phyloP scores from a whole-genome alignment of 2,888 invertebrate species.

The Frankliniella fusca region DNA sequence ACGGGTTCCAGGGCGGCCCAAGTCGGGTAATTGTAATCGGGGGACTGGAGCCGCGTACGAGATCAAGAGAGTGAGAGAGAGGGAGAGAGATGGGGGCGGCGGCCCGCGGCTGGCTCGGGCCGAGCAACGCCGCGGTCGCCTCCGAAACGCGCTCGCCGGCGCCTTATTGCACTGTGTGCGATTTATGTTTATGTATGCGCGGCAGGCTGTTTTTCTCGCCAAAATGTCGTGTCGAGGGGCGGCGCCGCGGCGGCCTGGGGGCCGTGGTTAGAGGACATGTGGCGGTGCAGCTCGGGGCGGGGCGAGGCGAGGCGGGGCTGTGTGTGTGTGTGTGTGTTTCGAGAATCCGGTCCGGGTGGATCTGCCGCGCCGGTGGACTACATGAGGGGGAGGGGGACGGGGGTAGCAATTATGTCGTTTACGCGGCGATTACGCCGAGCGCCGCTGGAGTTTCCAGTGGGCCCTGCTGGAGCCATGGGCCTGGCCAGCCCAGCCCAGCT shows the following conservation, averaged over 20 bases:
- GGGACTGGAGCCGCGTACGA: not conserved
- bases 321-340: not conserved
- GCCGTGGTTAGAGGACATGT: too few relatives aligned
- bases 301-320: not conserved
- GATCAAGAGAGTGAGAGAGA: too few relatives aligned
- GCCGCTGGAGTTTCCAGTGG: too few relatives aligned
- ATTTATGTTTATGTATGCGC: not conserved
- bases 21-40: conserved; percentile 6
- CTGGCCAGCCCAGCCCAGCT: not conserved
- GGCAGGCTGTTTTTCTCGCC: not conserved
- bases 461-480: not conserved
- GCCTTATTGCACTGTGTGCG: too few relatives aligned
- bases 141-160: too few relatives aligned
- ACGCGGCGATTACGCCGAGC: conserved; percentile 1
- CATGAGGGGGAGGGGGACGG: not conserved
- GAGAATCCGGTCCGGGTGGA: not conserved
- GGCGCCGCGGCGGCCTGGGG: not conserved
- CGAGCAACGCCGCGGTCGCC: not conserved
- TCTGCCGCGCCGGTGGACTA: not conserved
- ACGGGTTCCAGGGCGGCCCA: not conserved
- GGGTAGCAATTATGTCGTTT: conserved; percentile 26
- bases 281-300: too few relatives aligned
- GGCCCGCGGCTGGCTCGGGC: not conserved
- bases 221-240: not conserved
- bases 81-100: not conserved